Conservation (phyloP, 1,140 invertebrate genomes). For the Sitophilus oryzae region DNA sequence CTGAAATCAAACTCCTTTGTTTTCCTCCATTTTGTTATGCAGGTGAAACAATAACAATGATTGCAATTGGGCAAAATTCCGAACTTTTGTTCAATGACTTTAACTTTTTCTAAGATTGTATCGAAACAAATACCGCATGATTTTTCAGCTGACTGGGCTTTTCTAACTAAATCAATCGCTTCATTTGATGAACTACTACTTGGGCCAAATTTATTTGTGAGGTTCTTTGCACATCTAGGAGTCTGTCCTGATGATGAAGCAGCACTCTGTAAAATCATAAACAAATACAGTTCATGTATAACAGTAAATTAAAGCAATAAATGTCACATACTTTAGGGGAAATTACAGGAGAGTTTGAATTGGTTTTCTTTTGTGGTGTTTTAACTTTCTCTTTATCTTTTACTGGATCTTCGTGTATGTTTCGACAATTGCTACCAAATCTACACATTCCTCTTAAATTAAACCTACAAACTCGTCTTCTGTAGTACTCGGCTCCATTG, state of each 20-base stretch:
- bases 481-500: neutral
- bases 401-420: slow-evolving; percentile 11
- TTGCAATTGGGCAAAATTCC: slow-evolving; percentile 85
- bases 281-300: neutral
- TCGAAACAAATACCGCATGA: slow-evolving; percentile 86
- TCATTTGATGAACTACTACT: slow-evolving; percentile 11
- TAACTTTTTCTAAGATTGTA: slow-evolving; percentile 66
- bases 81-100: slow-evolving; percentile 63
- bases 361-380: neutral
- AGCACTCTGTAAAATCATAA: neutral
- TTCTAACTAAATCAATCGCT: slow-evolving; percentile 12
- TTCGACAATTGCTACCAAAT: slow-evolving; percentile 23
- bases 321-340: neutral
- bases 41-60: slow-evolving; percentile 80
- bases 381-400: neutral
- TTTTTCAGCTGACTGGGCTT: slow-evolving; percentile 67
- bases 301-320: neutral
- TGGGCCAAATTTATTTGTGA: neutral
- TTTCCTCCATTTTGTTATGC: slow-evolving; percentile 79
- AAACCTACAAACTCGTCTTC: slow-evolving; percentile 8
- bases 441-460: slow-evolving; percentile 19
- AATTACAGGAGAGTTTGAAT: too few relatives aligned
- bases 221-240: neutral
- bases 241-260: neutral
- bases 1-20: slow-evolving; percentile 67